Conservation (phyloP, 1,140 invertebrate genomes). For the Tetragnatha versicolor region DNA sequence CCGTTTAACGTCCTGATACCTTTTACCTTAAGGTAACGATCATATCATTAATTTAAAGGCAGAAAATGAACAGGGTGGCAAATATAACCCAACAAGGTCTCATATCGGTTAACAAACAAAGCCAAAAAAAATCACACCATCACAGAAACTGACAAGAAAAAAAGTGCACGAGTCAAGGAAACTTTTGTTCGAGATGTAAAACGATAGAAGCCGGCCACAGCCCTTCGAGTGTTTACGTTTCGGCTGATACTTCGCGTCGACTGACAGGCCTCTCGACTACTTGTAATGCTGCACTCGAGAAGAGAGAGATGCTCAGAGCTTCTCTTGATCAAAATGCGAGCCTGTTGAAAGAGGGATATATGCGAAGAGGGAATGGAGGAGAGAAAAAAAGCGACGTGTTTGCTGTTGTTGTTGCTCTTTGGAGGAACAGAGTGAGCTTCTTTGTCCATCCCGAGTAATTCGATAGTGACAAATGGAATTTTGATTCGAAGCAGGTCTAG, state of each 20-base stretch:
- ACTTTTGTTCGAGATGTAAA: constrained; percentile 19
- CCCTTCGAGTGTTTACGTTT: constrained; percentile 18
- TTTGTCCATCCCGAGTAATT: too few relatives aligned
- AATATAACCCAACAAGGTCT: too few relatives aligned
- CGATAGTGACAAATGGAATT: too few relatives aligned
- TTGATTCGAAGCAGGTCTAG: too few relatives aligned
- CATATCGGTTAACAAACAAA: not conserved
- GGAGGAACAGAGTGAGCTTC: too few relatives aligned
- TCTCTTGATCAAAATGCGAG: not conserved
- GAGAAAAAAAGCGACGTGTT: not conserved
- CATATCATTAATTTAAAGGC: too few relatives aligned
- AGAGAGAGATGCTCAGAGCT: not conserved
- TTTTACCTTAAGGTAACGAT: too few relatives aligned
- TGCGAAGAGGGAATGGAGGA: not conserved
- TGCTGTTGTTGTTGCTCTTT: too few relatives aligned
- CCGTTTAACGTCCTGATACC: too few relatives aligned
- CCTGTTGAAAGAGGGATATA: not conserved
- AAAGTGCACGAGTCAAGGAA: not conserved
- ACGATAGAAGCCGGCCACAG: constrained; percentile 2
- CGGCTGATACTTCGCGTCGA: not conserved
- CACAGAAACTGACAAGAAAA: constrained; percentile 31
- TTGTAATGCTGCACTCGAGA: not conserved
- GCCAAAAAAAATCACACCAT: not conserved
- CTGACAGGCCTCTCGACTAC: not conserved
- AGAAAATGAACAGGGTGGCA: too few relatives aligned